Evolutionary conservation across 2,888 invertebrate species (phyloP).

Genomic region (Perizoma flavofasciatum): DNA sequence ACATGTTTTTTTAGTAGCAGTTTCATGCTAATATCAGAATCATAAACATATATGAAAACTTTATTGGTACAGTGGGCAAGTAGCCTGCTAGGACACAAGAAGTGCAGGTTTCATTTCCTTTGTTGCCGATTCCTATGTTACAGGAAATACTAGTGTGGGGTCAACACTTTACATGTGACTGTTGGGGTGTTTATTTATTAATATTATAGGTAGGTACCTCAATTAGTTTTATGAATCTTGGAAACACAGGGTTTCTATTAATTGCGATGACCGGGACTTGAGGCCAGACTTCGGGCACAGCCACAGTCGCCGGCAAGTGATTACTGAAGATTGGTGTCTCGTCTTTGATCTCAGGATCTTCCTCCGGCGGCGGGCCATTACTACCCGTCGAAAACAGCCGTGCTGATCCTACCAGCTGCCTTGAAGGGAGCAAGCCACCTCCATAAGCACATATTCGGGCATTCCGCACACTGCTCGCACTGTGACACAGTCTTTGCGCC

Average conservation of each 20-base stretch:
- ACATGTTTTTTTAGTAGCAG: no score
- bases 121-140: no score
- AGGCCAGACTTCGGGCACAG: conserved; percentile 98
- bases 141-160: no score
- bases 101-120: no score
- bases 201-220: conserved; percentile 84
- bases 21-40: no score
- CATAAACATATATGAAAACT: no score
- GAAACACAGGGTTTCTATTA: conserved; percentile 97
- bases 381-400: conserved; percentile 65
- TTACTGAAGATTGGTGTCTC: conserved; percentile 77
- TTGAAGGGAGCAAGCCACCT: conserved; percentile 40
- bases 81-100: no score
- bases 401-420: conserved; percentile 41
- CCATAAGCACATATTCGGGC: conserved; percentile 54
- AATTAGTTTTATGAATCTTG: conserved; percentile 98
- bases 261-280: conserved; percentile 98
- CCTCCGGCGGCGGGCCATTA: conserved; percentile 68
- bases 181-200: no score
- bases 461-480: conserved; percentile 38
- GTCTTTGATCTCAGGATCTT: conserved; percentile 65
- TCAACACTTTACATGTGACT: no score
- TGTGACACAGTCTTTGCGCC: conserved; percentile 49
- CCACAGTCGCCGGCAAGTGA: conserved; percentile 93
- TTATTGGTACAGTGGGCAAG: no score